A percentile compares a stretch with the other conserved stretches of the same genome.
phyloP scores from a whole-genome alignment of 2,888 invertebrate species.

The Monochamus alternatus region DNA sequence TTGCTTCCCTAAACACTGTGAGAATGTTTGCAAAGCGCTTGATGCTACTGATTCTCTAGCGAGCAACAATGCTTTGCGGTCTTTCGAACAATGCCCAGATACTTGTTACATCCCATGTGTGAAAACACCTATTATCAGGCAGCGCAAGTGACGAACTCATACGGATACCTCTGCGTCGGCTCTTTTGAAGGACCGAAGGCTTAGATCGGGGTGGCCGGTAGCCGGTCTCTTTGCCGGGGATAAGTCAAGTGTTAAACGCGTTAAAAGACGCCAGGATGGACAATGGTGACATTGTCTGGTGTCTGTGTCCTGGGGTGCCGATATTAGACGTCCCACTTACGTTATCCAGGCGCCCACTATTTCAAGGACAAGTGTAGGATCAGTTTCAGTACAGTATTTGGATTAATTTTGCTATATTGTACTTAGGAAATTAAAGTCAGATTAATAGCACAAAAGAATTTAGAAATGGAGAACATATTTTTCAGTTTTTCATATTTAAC shows the following conservation, averaged over 20 bases:
- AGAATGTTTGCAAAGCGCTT: conserved; percentile 37
- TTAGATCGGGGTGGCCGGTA: conserved; percentile 56
- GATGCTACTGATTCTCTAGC: conserved; percentile 42
- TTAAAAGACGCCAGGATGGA: conserved; percentile 54
- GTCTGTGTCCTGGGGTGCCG: conserved; percentile 51
- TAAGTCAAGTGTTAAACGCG: conserved; percentile 64
- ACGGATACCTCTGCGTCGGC: conserved; percentile 44
- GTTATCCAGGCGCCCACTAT: conserved; percentile 41
- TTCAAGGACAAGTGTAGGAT: too few species aligned
- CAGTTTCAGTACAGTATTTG: too few species aligned
- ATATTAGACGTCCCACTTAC: conserved; percentile 45
- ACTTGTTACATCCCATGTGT: conserved; percentile 53
- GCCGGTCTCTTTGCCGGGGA: conserved; percentile 50
- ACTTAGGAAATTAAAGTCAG: too few species aligned
- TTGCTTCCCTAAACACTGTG: conserved; percentile 39
- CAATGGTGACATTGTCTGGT: conserved; percentile 45
- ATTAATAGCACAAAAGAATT: too few species aligned
- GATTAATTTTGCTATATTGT: too few species aligned
- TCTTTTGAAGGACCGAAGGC: conserved; percentile 50
- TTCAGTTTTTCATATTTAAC: too few species aligned
- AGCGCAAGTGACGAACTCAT: conserved; percentile 43
- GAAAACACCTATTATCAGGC: conserved; percentile 46
- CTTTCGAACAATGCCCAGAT: conserved; percentile 47
- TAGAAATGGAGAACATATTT: too few species aligned
- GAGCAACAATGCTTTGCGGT: conserved; percentile 52